These are phyloP conservation scores for Chitala chitala DNA, from an alignment of 2,113 vertebrate genomes.

Conservation along the genomic window DNA sequence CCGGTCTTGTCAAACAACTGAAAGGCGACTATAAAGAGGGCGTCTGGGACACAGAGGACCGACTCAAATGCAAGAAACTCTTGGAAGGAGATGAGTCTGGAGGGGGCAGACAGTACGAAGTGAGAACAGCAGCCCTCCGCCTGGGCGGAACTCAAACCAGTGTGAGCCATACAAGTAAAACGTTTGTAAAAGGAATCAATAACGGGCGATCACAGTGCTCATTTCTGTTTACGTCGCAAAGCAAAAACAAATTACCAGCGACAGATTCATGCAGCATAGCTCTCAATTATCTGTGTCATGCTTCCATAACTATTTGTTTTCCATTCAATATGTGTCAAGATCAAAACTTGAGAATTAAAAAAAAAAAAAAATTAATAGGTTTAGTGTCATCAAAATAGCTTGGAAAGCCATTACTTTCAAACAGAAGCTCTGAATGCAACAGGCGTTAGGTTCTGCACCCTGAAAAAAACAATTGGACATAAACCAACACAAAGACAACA, in stretches of 20 bases:
- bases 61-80: slow-evolving; percentile 98
- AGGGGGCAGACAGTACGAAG: not conserved
- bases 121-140: not conserved
- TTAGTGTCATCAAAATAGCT: slow-evolving; percentile 25
- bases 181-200: not conserved
- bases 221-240: not conserved
- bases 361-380: slow-evolving; percentile 11
- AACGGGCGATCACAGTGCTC: not conserved
- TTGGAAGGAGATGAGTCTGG: slow-evolving; percentile 93
- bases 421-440: slow-evolving; percentile 26
- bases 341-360: slow-evolving; percentile 1
- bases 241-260: not conserved
- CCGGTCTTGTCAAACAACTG: slow-evolving; percentile 96
- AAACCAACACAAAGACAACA: slow-evolving; percentile 21
- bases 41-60: slow-evolving; percentile 89
- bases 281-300: slow-evolving; percentile 15
- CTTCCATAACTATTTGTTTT: slow-evolving; percentile 7
- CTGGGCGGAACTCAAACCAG: not conserved
- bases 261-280: slow-evolving; percentile 20
- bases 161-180: not conserved
- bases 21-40: slow-evolving; percentile 94
- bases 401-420: slow-evolving; percentile 28
- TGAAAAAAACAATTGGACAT: slow-evolving; percentile 27
- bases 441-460: slow-evolving; percentile 11
- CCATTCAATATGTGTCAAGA: not conserved